Percentiles rank a stretch among this genome's conserved stretches.
Evolutionary conservation across 2,113 vertebrate genomes (phyloP).

Genomic region (Cervus canadensis): DNA sequence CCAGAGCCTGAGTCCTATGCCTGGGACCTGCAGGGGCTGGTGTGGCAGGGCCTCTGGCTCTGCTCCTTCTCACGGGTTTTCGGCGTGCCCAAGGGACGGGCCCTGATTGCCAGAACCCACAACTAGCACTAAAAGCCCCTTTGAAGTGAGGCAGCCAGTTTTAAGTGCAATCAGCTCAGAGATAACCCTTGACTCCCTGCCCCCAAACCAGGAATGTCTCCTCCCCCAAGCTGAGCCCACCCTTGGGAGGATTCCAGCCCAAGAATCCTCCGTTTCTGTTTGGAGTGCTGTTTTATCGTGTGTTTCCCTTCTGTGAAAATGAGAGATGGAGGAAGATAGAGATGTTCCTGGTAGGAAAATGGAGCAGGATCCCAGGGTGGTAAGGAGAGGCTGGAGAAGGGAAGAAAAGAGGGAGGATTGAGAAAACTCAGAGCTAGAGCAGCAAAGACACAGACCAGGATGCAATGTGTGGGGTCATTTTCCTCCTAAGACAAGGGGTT

Average conservation of each 20-base stretch:
- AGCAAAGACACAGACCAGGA: background rate
- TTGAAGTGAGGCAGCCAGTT: slow-evolving; percentile 57
- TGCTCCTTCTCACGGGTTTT: slow-evolving; percentile 22
- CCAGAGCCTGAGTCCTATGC: background rate
- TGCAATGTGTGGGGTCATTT: background rate
- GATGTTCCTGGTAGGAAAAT: background rate
- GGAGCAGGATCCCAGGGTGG: background rate
- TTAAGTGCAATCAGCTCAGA: slow-evolving; percentile 62
- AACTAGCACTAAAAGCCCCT: background rate
- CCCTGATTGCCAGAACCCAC: background rate
- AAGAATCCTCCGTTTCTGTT: background rate
- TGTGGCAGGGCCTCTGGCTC: background rate
- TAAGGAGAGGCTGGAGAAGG: background rate
- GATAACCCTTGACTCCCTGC: slow-evolving; percentile 59
- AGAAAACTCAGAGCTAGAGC: background rate
- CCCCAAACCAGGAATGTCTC: slow-evolving; percentile 41
- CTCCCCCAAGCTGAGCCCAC: background rate
- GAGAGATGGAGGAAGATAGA: background rate
- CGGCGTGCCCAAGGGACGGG: background rate
- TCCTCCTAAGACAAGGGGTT: background rate
- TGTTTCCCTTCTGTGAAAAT: background rate
- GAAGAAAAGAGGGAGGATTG: background rate
- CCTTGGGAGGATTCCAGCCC: background rate
- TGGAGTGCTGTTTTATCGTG: background rate
- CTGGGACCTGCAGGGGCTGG: background rate